phyloP scores from a whole-genome alignment of 1,140 invertebrate species.

The Oryzaephilus surinamensis region DNA sequence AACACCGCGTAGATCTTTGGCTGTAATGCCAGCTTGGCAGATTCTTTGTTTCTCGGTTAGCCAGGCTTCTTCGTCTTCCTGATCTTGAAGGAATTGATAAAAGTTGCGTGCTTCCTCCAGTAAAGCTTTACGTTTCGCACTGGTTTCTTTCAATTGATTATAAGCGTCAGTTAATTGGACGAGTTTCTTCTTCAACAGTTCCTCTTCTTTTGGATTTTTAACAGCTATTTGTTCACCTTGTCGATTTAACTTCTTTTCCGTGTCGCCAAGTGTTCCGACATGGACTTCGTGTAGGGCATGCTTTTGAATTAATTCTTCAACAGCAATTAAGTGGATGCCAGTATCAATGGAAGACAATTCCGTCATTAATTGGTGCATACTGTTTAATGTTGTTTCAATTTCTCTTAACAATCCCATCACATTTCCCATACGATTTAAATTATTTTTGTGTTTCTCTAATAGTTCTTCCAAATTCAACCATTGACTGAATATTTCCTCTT shows the following conservation, averaged over 20 bases:
- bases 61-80: constrained; percentile 79
- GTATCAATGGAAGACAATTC: constrained; percentile 80
- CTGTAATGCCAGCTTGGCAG: constrained; percentile 79
- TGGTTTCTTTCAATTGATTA: constrained; percentile 33
- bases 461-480: constrained; percentile 81
- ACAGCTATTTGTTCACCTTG: constrained; percentile 43
- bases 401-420: constrained; percentile 81
- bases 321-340: constrained; percentile 82
- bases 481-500: constrained; percentile 75
- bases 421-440: constrained; percentile 63
- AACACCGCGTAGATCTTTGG: constrained; percentile 85
- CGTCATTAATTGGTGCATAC: constrained; percentile 70
- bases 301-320: constrained; percentile 88
- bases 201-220: constrained; percentile 29
- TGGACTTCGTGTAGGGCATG: constrained; percentile 87
- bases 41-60: constrained; percentile 85
- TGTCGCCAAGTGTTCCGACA: constrained; percentile 75
- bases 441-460: constrained; percentile 73
- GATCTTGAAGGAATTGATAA: constrained; percentile 91
- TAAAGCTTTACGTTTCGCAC: constrained; percentile 64
- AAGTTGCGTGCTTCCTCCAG: constrained; percentile 87
- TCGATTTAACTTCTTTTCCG: constrained; percentile 63
- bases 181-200: constrained; percentile 27
- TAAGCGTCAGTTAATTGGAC: constrained; percentile 25
- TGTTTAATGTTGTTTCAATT: constrained; percentile 78